Base-by-base conservation (phyloP, 2,797 vertebrate species). In the Coregonus suidteri region DNA sequence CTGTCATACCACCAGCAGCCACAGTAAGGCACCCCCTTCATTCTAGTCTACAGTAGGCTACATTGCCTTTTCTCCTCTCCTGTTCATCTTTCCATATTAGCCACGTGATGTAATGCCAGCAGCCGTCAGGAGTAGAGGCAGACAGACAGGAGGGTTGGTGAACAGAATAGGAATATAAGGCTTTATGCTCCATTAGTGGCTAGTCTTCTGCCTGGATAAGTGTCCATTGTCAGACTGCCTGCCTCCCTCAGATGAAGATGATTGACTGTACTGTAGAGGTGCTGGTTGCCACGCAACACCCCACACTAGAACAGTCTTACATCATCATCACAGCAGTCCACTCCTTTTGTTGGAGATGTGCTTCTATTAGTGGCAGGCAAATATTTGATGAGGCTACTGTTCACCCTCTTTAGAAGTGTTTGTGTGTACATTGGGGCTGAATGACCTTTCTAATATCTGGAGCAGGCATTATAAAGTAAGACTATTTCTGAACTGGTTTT, bases 101-200 rank as follows among this genome's bases (percentile, higher is more conserved):
- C 47, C 11, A 18, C 6, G 25, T 93, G 91, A 92, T 86, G 91
- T 92, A 91, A 93, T 93, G 82, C 67, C 52, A 72, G 65, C 70
- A 78, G 83, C 71, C 77, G 87, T 20, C n/a, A 1, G 56, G 84
- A 82, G 80, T 75, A 77, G 82, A 83, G 83, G 77, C 76, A 62
- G 79, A 71, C 79, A 72, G 75, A 76, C 83, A 72, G 74, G 80
- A 75, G 51, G 51, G 76, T 83, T 72, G 74, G 80, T 75, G 81
- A 79, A 87, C 88, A 87, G 82, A 76, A 69, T 82, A 85, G 88
- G 82, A 86, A 89, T 84, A 89, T 35, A n/a, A 20, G 67, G 56
- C 85, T 90, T 91, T 87, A 87, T 89, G 91, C 85, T 90, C 91
- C 92, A 94, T 94, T 93, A 94, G 90, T 91, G 85, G 79, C 83